Evolutionary conservation across 1,140 invertebrate species (phyloP).

Genomic region (Physella acuta): DNA sequence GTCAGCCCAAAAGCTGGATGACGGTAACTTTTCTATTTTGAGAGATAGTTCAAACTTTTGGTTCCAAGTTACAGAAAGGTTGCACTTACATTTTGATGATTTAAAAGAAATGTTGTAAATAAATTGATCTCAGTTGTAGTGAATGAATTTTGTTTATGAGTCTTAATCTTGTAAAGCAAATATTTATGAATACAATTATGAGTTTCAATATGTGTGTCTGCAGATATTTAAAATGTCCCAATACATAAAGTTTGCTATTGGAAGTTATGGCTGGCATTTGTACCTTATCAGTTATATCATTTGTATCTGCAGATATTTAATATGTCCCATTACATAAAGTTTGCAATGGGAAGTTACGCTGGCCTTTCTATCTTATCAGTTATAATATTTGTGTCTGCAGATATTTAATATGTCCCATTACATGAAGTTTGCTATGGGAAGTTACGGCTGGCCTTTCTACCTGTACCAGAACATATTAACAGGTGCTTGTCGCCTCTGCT

Average conservation of each 20-base stretch:
- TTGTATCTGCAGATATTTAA: slow-evolving; percentile 49
- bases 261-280: slow-evolving; percentile 89
- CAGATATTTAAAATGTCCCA: slow-evolving; percentile 66
- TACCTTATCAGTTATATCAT: too few relatives aligned
- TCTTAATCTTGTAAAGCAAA: too few relatives aligned
- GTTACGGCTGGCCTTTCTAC: slow-evolving; percentile 90
- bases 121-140: too few relatives aligned
- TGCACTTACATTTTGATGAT: too few relatives aligned
- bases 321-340: slow-evolving; percentile 75
- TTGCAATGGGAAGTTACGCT: slow-evolving; percentile 83
- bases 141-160: too few relatives aligned
- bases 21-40: slow-evolving; percentile 64
- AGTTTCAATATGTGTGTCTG: too few relatives aligned
- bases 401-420: slow-evolving; percentile 72
- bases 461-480: slow-evolving; percentile 71
- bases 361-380: too few relatives aligned
- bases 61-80: too few relatives aligned
- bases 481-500: slow-evolving; percentile 72
- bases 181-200: too few relatives aligned
- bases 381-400: slow-evolving; percentile 16
- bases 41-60: neutral
- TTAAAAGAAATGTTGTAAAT: too few relatives aligned
- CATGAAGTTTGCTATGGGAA: slow-evolving; percentile 76
- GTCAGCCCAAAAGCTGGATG: slow-evolving; percentile 69
- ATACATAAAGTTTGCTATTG: slow-evolving; percentile 77